Base-by-base conservation (phyloP, 2,888 invertebrate species). In the Listrodromus nycthemerus region DNA sequence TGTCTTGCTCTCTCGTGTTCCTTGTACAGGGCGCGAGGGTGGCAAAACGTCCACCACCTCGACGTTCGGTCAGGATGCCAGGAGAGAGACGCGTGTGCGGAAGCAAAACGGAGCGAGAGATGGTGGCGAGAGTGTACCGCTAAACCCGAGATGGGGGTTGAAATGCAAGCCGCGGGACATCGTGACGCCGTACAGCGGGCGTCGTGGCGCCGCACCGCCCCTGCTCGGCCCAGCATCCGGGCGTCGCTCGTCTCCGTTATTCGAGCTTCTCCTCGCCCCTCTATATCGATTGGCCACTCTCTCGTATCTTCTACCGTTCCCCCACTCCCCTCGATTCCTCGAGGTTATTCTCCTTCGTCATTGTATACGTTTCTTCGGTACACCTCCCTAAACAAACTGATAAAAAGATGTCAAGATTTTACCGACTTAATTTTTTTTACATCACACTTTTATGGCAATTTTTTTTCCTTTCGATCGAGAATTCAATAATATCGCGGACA, bases 181-280 rank as follows among this genome's bases (percentile, higher is more conserved):
- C 58, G 83, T 74, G 80, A 83, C 80, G 83, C 80, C 85, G 83
- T 76, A 74, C 71, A 61, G 61, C 58, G 79, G 78, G 81, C 83
- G 81, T 81, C 75, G 80, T 84, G 87, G 87, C 87, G 87, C 87
- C 87, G 84, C 84, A 81, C 82, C 85, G 86, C 85, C 87, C 52
- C 66, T 79, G 55, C 73, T 73, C 73, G 67, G 71, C 63, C 65
- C 78, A 81, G 77, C 84, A 81, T 84, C 84, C 84, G 86, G 87
- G 88, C 87, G 87, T 87, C 87, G 82, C 78, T 80, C 82, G 82
- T 84, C 86, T 77, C 83, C 70, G 77, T 65, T 77, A 27, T 55
- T 65, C 79, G 70, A 71, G 61, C 69, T 24, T 67, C 45, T 71
- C 61, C 69, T 61, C 61, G 27, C 61, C 30, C 30, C 77, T 77